Evolutionary conservation across 2,113 vertebrate genomes (phyloP).

Genomic region (Hiodon alosoides): DNA sequence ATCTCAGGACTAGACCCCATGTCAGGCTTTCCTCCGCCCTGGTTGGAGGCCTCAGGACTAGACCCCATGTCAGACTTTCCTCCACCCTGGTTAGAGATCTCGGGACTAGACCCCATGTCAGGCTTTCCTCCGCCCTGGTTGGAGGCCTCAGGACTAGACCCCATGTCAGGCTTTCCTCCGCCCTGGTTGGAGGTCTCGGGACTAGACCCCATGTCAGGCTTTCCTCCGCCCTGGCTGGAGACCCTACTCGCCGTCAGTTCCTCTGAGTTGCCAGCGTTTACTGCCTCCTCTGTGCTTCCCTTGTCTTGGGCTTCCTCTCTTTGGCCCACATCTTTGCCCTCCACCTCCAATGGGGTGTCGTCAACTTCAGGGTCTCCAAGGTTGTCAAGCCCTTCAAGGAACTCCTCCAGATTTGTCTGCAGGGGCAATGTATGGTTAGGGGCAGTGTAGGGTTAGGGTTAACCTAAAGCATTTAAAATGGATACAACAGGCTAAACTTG

Average conservation of each 20-base stretch:
- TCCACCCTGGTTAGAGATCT: too few species aligned
- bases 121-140: not conserved
- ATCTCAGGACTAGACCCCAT: too few species aligned
- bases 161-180: not conserved
- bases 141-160: not conserved
- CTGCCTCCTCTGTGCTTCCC: constrained; percentile 20
- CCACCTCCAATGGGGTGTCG: constrained; percentile 15
- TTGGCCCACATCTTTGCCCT: constrained; percentile 31
- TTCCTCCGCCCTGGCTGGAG: not conserved
- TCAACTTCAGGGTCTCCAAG: constrained; percentile 48
- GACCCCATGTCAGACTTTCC: too few species aligned
- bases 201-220: not conserved
- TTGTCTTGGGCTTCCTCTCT: constrained; percentile 32
- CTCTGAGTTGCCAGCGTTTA: not conserved
- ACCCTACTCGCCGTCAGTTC: not conserved
- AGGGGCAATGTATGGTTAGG: constrained; percentile 31
- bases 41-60: too few species aligned
- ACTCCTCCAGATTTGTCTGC: constrained; percentile 57
- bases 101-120: too few species aligned
- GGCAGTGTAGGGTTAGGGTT: not conserved
- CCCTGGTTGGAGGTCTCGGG: not conserved
- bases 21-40: too few species aligned
- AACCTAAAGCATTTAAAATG: not conserved
- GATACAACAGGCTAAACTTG: not conserved
- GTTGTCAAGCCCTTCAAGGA: constrained; percentile 61